phyloP scores from a whole-genome alignment of 37 sponge, comb jelly and placozoan species.

The Cliona cf. orientalis region DNA sequence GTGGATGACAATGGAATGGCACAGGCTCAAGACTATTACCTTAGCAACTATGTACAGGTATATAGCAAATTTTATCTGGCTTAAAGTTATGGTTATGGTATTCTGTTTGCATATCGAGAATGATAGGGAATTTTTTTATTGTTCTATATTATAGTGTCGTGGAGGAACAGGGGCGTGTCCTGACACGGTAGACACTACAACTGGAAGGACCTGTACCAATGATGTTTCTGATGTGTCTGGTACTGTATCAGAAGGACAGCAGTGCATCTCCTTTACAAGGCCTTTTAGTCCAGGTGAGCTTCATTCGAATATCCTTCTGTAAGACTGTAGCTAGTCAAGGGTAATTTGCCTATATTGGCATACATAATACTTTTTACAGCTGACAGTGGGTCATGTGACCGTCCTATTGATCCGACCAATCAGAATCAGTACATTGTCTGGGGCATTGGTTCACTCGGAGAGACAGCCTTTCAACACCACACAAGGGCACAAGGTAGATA shows the following conservation, averaged over 20 bases:
- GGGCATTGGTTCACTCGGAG: constrained; percentile 61
- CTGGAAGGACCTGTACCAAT: constrained; percentile 32
- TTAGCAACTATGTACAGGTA: not conserved
- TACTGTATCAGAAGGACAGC: not conserved
- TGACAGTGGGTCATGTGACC: constrained; percentile 22
- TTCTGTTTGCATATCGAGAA: no score
- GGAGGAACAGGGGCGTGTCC: constrained; percentile 56
- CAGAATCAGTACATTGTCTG: constrained; percentile 62
- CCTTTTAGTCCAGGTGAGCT: constrained; percentile 29
- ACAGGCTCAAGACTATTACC: constrained; percentile 63
- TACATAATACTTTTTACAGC: no score
- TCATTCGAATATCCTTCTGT: no score
- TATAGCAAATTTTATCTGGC: no score
- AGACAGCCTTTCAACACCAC: constrained; percentile 59
- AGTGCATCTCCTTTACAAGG: constrained; percentile 52
- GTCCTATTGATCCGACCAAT: constrained; percentile 18
- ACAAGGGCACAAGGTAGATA: no score
- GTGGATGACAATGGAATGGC: constrained; percentile 14
- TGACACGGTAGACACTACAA: constrained; percentile 8
- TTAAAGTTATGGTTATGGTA: not conserved
- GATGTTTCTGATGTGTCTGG: constrained; percentile 22
- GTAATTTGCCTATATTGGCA: no score
- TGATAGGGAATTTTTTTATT: no score
- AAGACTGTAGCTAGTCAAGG: no score
- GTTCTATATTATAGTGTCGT: constrained; percentile 56